Percentiles rank a stretch among this genome's conserved stretches.
Evolutionary conservation across 1,140 invertebrate species (phyloP).

Genomic region (Pararge aegeria): DNA sequence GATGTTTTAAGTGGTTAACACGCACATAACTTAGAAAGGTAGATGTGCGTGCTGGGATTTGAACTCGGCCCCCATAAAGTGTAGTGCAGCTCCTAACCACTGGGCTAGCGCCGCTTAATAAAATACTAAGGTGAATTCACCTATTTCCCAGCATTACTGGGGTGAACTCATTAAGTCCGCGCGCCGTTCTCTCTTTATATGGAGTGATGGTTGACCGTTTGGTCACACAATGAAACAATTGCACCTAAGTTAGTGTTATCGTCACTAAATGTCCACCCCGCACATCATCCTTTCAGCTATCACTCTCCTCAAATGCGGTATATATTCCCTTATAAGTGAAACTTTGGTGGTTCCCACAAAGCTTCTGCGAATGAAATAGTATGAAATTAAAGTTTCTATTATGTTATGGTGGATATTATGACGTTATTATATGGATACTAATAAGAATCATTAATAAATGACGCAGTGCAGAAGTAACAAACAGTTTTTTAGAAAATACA

Average conservation of each 20-base stretch:
- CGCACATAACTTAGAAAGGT: too few species aligned
- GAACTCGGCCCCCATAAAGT: too few species aligned
- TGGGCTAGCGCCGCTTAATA: too few species aligned
- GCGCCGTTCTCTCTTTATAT: conserved; percentile 1
- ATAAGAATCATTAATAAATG: too few species aligned
- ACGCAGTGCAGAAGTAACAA: too few species aligned
- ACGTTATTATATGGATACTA: too few species aligned
- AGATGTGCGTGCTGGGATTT: too few species aligned
- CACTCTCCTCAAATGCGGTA: background rate
- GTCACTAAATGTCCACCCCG: conserved; percentile 1
- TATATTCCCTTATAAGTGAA: conserved; percentile 11
- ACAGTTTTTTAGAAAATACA: too few species aligned
- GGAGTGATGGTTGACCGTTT: conserved; percentile 1
- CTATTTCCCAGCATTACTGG: background rate
- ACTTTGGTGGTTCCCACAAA: conserved; percentile 1
- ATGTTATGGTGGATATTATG: background rate
- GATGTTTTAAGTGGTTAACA: too few species aligned
- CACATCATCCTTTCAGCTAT: conserved; percentile 3
- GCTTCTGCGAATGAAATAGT: background rate
- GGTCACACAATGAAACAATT: conserved; percentile 9
- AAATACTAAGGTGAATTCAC: too few species aligned
- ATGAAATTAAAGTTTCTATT: background rate
- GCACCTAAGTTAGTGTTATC: conserved; percentile 1
- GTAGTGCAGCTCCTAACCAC: too few species aligned
- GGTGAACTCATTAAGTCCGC: background rate